phyloP scores from a whole-genome alignment of 1,140 invertebrate species.

The Calycopis cecrops region DNA sequence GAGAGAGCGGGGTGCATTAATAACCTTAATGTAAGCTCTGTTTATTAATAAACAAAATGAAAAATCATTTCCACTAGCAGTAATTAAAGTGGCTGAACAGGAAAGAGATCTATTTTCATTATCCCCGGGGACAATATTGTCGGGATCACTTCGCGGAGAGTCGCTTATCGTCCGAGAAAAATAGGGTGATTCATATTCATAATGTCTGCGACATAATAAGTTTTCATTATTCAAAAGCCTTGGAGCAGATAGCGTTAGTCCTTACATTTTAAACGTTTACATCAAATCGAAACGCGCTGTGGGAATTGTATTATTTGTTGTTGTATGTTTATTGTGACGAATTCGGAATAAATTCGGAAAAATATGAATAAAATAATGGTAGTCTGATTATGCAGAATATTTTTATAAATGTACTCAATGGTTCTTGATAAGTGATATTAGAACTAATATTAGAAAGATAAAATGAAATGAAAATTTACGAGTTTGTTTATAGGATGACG shows the following conservation, averaged over 20 bases:
- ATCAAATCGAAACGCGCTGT: background rate
- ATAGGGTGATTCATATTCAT: constrained; percentile 45
- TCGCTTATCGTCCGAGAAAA: constrained; percentile 37
- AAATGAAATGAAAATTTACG: too few relatives aligned
- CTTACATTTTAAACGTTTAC: background rate
- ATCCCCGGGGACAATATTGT: constrained; percentile 34
- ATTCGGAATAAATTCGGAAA: too few relatives aligned
- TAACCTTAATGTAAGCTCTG: constrained; percentile 16
- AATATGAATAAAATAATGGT: too few relatives aligned
- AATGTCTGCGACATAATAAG: constrained; percentile 41
- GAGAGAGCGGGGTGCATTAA: constrained; percentile 3
- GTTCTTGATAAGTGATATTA: too few relatives aligned
- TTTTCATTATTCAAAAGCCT: constrained; percentile 42
- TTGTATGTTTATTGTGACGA: too few relatives aligned
- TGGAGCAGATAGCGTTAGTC: constrained; percentile 13
- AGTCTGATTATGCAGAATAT: too few relatives aligned
- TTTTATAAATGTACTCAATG: too few relatives aligned
- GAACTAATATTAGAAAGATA: too few relatives aligned
- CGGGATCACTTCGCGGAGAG: constrained; percentile 31
- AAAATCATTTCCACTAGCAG: constrained; percentile 21
- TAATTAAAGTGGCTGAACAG: constrained; percentile 36
- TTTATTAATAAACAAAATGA: constrained; percentile 16
- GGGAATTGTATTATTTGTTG: too few relatives aligned
- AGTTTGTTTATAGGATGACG: too few relatives aligned
- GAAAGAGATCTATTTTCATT: constrained; percentile 40